phyloP scores from a whole-genome alignment of 2,113 vertebrate species.

The Apteryx owenii region DNA sequence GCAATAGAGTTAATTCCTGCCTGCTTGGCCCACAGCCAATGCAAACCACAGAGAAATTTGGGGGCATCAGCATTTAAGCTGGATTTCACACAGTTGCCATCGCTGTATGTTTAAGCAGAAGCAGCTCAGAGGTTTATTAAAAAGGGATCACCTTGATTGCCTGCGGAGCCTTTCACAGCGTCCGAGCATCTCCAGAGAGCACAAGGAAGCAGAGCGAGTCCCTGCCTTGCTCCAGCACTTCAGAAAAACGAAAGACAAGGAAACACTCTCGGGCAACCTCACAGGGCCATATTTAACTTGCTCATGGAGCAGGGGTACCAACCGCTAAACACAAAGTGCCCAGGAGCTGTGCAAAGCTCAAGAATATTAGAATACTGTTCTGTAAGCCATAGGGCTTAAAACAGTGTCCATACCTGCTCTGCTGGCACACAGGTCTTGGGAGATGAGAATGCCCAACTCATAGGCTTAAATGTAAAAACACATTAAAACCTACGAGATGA shows the following conservation, averaged over 20 bases:
- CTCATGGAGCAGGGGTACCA: neutral
- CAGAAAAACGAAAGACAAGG: neutral
- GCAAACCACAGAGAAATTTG: constrained; percentile 4
- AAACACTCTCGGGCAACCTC: neutral
- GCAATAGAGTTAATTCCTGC: constrained; percentile 43
- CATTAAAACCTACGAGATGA: neutral
- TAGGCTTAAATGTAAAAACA: rapidly evolving
- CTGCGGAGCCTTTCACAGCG: neutral
- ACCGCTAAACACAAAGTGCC: too few relatives aligned
- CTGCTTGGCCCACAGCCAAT: neutral
- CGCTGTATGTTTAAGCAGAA: neutral
- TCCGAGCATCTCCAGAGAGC: neutral
- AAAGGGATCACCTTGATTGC: neutral
- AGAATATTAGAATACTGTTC: neutral
- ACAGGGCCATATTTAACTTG: neutral
- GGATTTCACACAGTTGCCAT: neutral
- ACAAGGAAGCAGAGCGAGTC: neutral
- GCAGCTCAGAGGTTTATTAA: neutral
- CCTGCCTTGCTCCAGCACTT: neutral
- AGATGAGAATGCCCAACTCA: neutral
- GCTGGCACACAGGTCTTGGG: neutral
- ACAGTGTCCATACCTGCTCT: neutral
- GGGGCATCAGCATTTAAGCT: constrained; percentile 15
- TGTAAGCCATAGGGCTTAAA: neutral
- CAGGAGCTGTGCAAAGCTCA: rapidly evolving